Evolutionary conservation across 2,797 vertebrate species (phyloP).

Genomic region (Sebastes nivosus): DNA sequence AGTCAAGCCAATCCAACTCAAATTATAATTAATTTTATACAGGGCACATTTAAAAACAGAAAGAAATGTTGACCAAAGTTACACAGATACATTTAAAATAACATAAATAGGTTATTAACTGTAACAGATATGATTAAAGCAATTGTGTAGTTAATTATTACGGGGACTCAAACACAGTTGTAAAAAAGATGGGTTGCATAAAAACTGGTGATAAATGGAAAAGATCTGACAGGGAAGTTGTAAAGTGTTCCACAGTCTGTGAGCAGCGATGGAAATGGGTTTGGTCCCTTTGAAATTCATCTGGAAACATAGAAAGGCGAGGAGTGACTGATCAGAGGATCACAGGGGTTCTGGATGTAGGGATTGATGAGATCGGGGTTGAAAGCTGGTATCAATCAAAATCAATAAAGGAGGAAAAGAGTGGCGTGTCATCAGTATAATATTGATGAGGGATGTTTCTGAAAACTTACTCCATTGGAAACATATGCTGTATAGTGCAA

Average conservation of each 20-base stretch:
- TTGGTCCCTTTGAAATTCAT: background rate
- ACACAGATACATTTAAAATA: background rate
- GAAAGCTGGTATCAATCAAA: background rate
- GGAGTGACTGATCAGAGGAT: background rate
- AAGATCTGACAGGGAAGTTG: background rate
- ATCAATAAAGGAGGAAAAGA: background rate
- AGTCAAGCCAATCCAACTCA: background rate
- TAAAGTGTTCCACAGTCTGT: background rate
- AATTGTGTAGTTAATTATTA: background rate
- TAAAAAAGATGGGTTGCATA: background rate
- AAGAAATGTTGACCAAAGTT: background rate
- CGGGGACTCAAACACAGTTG: background rate
- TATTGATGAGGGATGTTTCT: background rate
- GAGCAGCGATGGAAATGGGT: background rate
- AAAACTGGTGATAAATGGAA: background rate
- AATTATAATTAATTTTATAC: background rate
- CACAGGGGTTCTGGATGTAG: background rate
- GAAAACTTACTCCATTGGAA: background rate
- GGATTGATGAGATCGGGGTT: background rate
- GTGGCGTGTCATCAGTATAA: background rate
- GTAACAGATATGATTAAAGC: background rate
- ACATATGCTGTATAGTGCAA: background rate
- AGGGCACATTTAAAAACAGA: background rate
- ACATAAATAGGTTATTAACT: background rate
- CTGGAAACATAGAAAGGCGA: background rate